Evolutionary conservation across 2,888 invertebrate genomes (phyloP).

Genomic region (Anoncus sp.): DNA sequence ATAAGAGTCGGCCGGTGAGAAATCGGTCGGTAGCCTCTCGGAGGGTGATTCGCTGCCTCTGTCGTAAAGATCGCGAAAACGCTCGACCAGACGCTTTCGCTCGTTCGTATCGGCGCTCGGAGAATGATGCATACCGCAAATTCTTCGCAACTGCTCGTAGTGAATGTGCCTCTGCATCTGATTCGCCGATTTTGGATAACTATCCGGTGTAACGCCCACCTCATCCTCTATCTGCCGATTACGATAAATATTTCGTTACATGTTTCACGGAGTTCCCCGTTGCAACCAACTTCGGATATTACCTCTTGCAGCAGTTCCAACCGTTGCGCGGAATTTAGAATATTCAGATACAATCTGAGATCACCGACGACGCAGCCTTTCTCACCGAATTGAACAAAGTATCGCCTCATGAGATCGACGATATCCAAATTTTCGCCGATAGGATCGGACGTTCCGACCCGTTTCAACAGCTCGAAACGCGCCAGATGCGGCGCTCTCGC

Average conservation of each 20-base stretch:
- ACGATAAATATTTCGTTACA: no score
- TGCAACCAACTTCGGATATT: no score
- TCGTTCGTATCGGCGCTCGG: conserved; percentile 74
- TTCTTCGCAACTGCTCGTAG: conserved; percentile 89
- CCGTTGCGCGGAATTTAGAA: conserved; percentile 87
- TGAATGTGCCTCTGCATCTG: conserved; percentile 94
- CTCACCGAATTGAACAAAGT: conserved; percentile 92
- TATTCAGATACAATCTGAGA: conserved; percentile 89
- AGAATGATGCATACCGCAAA: conserved; percentile 87
- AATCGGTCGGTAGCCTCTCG: conserved; percentile 88
- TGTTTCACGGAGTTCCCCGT: no score
- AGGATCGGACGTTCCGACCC: conserved; percentile 82
- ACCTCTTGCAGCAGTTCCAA: conserved; percentile 84
- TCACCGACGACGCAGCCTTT: conserved; percentile 95
- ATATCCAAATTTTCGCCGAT: conserved; percentile 79
- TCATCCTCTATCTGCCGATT: conserved; percentile 76
- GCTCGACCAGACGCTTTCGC: conserved; percentile 74
- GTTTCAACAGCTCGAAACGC: conserved; percentile 89
- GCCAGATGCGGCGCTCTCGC: conserved; percentile 94
- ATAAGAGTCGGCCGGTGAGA: conserved; percentile 92
- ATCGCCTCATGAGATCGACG: conserved; percentile 89
- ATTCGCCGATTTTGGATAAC: conserved; percentile 83
- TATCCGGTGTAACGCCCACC: conserved; percentile 78
- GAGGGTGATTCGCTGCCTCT: conserved; percentile 79
- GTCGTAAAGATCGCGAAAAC: conserved; percentile 77